Base-by-base conservation (phyloP, 2,888 invertebrate species). In the Aethes cnicana region DNA sequence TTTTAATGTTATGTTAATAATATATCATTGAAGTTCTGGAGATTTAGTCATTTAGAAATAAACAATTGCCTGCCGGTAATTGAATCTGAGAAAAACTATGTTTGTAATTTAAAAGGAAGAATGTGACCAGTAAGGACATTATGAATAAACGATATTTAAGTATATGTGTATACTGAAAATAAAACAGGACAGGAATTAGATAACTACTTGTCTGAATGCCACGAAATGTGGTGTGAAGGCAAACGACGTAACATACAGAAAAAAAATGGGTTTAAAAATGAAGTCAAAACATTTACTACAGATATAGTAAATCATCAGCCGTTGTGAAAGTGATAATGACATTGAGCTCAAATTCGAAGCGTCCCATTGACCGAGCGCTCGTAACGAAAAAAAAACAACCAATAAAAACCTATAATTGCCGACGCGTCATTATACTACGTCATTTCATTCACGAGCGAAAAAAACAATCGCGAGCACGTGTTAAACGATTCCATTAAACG, bases 301-400 rank as follows among this genome's bases (percentile, higher is more conserved):
- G 30, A 32, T 30, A 58, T n/a, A 20, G 44, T 50, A 50, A 37
- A 43, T 52, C 33, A 49, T 37, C 58, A 64, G 80, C 84, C 82
- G 86, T 85, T 82, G 86, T 81, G 81, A 86, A 84, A 85, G 84
- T 84, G 88, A 79, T 88, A 88, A 89, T 88, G 88, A 84, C 88
- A 89, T 86, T 89, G 89, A 84, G 82, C 87, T 86, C 87, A 85
- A 86, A 77, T 69, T 72, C 85, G 74, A 83, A 87, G 84, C 81
- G 81, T 75, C 72, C 86, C 86, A 86, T 79, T 88, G 87, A 87
- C 86, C 81, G 80, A 76, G 72, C 73, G 72, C 73, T 72, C 79
- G 81, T 69, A 69, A 73, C 76, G 70, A 77, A 84, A 85, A 83
- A 77, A 87, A 86, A 81, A 66, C 77, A 78, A 78, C 77, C 84